Evolutionary conservation across 2,797 vertebrate species (phyloP).

Genomic region (Enteromius paludinosus): DNA sequence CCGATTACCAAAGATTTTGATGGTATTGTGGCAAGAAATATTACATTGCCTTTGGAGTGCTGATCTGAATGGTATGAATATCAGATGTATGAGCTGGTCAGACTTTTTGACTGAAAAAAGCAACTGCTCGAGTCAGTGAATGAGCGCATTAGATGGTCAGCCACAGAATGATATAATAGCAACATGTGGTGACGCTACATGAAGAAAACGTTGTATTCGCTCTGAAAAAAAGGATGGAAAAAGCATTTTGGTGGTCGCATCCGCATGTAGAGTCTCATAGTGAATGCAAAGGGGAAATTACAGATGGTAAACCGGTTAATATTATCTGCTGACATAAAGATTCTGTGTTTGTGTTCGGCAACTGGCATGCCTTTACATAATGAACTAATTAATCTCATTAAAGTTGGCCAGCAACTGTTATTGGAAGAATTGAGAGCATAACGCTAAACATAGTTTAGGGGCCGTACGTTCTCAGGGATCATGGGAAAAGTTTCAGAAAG

Average conservation of each 20-base stretch:
- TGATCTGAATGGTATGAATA: constrained; percentile 67
- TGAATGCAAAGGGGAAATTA: constrained; percentile 59
- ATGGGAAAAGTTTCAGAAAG: constrained; percentile 34
- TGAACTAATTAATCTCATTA: constrained; percentile 40
- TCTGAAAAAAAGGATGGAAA: constrained; percentile 48
- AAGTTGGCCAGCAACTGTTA: constrained; percentile 35
- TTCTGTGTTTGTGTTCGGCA: constrained; percentile 59
- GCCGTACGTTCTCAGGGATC: constrained; percentile 47
- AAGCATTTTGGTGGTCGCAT: constrained; percentile 66
- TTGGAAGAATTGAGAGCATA: constrained; percentile 49
- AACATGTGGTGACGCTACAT: constrained; percentile 73
- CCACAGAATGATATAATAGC: constrained; percentile 76
- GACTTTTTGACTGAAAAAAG: constrained; percentile 67
- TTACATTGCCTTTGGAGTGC: constrained; percentile 72
- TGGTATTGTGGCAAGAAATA: constrained; percentile 75
- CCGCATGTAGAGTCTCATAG: constrained; percentile 59
- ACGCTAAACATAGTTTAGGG: constrained; percentile 56
- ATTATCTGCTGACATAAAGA: constrained; percentile 61
- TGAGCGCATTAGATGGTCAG: constrained; percentile 73
- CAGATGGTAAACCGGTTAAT: constrained; percentile 52
- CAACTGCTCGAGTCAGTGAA: constrained; percentile 61
- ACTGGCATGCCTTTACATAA: constrained; percentile 50
- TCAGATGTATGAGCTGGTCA: constrained; percentile 73
- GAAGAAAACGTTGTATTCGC: constrained; percentile 45
- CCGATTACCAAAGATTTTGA: constrained; percentile 74